phyloP scores from a whole-genome alignment of 2,888 invertebrate species.

The Hipparchia semele region DNA sequence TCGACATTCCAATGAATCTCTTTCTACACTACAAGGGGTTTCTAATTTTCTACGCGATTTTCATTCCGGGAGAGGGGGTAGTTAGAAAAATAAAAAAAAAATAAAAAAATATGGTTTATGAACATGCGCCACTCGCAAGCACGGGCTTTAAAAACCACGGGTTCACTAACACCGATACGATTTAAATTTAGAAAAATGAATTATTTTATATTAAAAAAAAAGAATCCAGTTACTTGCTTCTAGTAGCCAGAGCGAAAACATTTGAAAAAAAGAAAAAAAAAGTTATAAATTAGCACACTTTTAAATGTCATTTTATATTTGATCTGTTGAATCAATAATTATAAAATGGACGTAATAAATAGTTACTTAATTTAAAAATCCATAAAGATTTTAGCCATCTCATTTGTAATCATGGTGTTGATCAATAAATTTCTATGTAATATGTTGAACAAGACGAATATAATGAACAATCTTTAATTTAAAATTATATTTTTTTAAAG shows the following conservation, averaged over 20 bases:
- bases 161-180: conserved; percentile 67
- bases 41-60: conserved; percentile 67
- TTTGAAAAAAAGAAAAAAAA: conserved; percentile 59
- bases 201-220: conserved; percentile 49
- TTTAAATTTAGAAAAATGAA: conserved; percentile 43
- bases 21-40: conserved; percentile 66
- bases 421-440: conserved; percentile 4
- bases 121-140: conserved; percentile 73
- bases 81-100: conserved; percentile 44
- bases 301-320: conserved; percentile 37
- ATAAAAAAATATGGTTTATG: conserved; percentile 45
- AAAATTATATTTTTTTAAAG: not conserved
- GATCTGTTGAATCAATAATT: conserved; percentile 4
- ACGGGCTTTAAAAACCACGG: conserved; percentile 51
- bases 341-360: not conserved
- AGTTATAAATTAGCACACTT: conserved; percentile 60
- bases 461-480: not conserved
- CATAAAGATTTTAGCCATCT: too few species aligned
- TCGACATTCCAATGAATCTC: conserved; percentile 77
- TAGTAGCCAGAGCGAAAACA: conserved; percentile 82
- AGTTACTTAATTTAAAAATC: not conserved
- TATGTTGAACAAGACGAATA: not conserved
- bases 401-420: not conserved
- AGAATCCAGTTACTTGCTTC: conserved; percentile 78
- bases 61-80: conserved; percentile 67